Percentiles rank a stretch among this genome's conserved stretches.
Evolutionary conservation across 1,140 invertebrate species (phyloP).

Genomic region (Bombus impatiens): DNA sequence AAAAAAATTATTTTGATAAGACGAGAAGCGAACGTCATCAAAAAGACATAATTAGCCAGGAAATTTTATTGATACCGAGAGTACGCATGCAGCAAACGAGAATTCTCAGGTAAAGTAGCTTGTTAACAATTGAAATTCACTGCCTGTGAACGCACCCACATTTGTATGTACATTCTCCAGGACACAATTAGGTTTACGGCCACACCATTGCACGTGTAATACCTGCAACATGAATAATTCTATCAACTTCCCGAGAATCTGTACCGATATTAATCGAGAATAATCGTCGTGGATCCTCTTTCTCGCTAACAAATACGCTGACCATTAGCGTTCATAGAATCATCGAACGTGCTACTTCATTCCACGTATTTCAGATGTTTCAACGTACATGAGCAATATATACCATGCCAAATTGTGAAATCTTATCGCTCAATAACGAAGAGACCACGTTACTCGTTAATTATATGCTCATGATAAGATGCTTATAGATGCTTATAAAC

Average conservation of each 20-base stretch:
- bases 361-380: background rate
- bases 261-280: constrained; percentile 73
- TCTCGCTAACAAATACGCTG: constrained; percentile 58
- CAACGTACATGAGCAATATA: background rate
- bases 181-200: constrained; percentile 68
- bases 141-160: constrained; percentile 1
- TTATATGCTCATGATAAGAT: background rate
- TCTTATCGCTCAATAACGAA: background rate
- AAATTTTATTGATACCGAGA: background rate
- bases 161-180: constrained; percentile 41
- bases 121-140: constrained; percentile 44
- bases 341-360: constrained; percentile 50
- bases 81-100: background rate
- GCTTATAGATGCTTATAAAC: too few relatives aligned
- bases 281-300: constrained; percentile 44
- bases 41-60: background rate
- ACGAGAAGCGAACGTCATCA: background rate
- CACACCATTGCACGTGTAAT: constrained; percentile 65
- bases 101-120: background rate
- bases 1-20: background rate
- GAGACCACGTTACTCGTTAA: background rate
- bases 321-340: constrained; percentile 68
- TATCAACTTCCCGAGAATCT: constrained; percentile 63
- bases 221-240: constrained; percentile 72
- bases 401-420: background rate